These are phyloP conservation scores for Oncorhynchus tshawytscha DNA, from an alignment of 2,113 vertebrate genomes.

Conservation along the genomic window DNA sequence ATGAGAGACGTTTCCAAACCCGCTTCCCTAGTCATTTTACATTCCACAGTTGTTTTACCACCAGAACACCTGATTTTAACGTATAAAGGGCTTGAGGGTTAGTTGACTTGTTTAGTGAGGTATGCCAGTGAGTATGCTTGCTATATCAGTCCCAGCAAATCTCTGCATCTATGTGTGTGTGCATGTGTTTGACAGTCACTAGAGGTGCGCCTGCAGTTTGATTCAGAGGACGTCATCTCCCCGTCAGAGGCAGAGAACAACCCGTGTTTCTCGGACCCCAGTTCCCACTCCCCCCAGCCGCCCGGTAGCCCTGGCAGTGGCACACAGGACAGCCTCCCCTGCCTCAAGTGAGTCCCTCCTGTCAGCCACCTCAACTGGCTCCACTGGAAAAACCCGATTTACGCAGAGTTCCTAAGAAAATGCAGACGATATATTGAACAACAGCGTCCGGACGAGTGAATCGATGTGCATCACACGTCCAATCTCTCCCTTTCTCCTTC, in stretches of 20 bases:
- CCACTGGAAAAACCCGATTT: too few relatives aligned
- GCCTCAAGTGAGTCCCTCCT: constrained; percentile 81
- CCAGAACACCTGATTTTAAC: too few relatives aligned
- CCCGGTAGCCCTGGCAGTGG: constrained; percentile 83
- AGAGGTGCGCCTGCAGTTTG: constrained; percentile 89
- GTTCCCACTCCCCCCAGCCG: constrained; percentile 81
- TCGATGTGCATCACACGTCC: not conserved
- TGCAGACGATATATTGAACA: too few relatives aligned
- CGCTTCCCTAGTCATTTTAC: too few relatives aligned
- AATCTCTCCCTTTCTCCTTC: not conserved
- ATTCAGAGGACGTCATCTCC: constrained; percentile 89
- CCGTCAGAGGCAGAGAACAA: constrained; percentile 87
- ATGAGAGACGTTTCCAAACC: not conserved
- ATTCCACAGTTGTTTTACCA: too few relatives aligned
- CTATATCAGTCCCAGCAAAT: constrained; percentile 3
- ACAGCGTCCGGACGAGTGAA: not conserved
- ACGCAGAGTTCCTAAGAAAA: too few relatives aligned
- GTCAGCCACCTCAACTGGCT: too few relatives aligned
- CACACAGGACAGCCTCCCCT: constrained; percentile 84
- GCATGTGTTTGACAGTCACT: constrained; percentile 76
- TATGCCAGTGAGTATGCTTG: not conserved
- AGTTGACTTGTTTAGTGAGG: too few relatives aligned
- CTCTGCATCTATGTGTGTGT: constrained; percentile 7
- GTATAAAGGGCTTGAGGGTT: too few relatives aligned
- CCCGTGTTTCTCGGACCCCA: constrained; percentile 81